Conservation (phyloP, 2,888 invertebrate genomes). For the Agrotis ipsilon region DNA sequence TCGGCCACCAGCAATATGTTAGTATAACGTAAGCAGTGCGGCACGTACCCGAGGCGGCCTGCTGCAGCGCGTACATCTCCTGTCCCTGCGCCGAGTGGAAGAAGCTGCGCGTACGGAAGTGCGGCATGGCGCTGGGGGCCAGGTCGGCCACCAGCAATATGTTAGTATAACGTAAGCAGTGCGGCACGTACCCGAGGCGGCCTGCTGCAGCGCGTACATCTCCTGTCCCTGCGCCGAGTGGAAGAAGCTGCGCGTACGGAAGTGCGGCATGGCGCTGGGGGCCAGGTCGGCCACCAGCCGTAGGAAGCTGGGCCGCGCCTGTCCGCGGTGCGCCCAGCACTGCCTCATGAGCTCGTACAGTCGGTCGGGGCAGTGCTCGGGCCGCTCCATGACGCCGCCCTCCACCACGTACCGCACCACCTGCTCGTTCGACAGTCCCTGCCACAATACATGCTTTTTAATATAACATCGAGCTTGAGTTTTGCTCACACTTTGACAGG, state of each 20-base stretch:
- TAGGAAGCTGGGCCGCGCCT: constrained; percentile 96
- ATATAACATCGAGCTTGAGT: too few species aligned
- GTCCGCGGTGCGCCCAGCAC: constrained; percentile 97
- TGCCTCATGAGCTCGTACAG: constrained; percentile 97
- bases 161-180: too few species aligned
- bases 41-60: too few species aligned
- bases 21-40: too few species aligned
- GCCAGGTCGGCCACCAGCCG: constrained; percentile 94
- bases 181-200: constrained; percentile 40
- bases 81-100: too few species aligned
- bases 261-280: constrained; percentile 91
- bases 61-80: too few species aligned
- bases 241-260: constrained; percentile 92
- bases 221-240: constrained; percentile 92
- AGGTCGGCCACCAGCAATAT: constrained; percentile 94
- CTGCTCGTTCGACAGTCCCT: constrained; percentile 98
- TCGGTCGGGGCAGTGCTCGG: constrained; percentile 98
- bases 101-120: constrained; percentile 92
- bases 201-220: constrained; percentile 85
- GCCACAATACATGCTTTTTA: constrained; percentile 42
- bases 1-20: too few species aligned
- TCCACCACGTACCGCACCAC: constrained; percentile 97
- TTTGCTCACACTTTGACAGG: too few species aligned
- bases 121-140: constrained; percentile 91
- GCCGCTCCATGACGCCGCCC: constrained; percentile 98